phyloP scores from a whole-genome alignment of 2,797 vertebrate species.

The Peromyscus eremicus region DNA sequence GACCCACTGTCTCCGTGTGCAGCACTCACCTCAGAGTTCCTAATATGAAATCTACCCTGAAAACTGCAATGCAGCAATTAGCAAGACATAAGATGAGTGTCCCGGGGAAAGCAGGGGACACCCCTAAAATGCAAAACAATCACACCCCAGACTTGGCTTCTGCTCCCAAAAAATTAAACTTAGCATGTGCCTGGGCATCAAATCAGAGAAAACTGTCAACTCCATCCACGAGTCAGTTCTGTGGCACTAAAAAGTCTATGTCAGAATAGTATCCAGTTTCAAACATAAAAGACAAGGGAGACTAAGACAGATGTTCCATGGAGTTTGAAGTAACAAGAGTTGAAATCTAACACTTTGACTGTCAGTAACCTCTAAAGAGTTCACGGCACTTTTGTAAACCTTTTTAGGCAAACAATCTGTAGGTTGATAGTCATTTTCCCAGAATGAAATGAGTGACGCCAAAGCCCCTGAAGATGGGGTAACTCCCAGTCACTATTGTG shows the following conservation, averaged over 20 bases:
- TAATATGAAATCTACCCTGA: not conserved
- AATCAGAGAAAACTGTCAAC: conserved; percentile 81
- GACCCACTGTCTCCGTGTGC: not conserved
- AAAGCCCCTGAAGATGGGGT: not conserved
- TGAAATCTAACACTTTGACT: conserved; percentile 66
- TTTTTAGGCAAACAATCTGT: not conserved
- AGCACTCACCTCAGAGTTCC: not conserved
- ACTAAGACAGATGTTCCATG: conserved; percentile 78
- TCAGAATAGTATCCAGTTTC: conserved; percentile 80
- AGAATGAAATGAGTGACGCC: not conserved
- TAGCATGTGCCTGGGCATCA: conserved; percentile 78
- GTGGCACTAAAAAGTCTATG: conserved; percentile 63
- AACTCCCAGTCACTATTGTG: no score
- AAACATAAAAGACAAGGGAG: conserved; percentile 66
- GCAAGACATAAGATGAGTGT: not conserved
- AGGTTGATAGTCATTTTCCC: not conserved
- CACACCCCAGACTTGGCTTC: conserved; percentile 63
- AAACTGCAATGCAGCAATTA: not conserved
- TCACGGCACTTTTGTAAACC: conserved; percentile 61
- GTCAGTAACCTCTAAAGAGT: conserved; percentile 68
- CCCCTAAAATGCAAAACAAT: not conserved
- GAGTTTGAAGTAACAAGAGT: conserved; percentile 61
- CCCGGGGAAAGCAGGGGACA: not conserved
- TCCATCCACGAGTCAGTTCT: conserved; percentile 69
- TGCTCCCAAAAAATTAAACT: conserved; percentile 49